phyloP scores from a whole-genome alignment of 2,888 invertebrate species.

The Ophion ellenae region DNA sequence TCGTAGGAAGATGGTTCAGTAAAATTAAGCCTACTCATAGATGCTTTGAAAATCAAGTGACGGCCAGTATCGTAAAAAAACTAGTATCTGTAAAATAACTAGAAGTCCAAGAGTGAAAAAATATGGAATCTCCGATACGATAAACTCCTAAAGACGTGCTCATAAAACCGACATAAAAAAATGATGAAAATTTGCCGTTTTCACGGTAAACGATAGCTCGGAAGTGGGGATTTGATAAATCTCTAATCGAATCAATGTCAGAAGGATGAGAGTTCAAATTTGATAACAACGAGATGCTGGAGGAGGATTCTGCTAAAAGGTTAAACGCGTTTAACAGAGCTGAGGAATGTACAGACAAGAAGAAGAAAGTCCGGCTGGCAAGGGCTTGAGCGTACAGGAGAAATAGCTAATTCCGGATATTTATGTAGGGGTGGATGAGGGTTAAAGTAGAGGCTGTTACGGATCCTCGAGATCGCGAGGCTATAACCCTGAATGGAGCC shows the following conservation, averaged over 20 bases:
- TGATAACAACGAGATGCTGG: neutral
- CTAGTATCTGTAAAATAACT: too few species aligned
- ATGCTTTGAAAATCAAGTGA: too few species aligned
- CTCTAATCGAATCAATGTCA: neutral
- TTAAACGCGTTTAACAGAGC: neutral
- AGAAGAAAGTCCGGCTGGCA: conserved; percentile 66
- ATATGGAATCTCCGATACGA: too few species aligned
- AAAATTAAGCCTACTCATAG: too few species aligned
- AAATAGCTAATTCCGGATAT: conserved; percentile 84
- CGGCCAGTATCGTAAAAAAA: too few species aligned
- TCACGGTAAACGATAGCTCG: neutral
- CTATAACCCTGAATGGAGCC: conserved; percentile 82
- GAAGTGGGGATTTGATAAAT: neutral
- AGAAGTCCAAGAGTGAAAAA: too few species aligned
- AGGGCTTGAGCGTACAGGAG: conserved; percentile 77
- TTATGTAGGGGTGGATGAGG: conserved; percentile 80
- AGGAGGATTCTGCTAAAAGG: conserved; percentile 16
- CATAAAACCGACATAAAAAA: too few species aligned
- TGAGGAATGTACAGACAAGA: conserved; percentile 62
- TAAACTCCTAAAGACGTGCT: too few species aligned
- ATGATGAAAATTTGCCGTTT: too few species aligned
- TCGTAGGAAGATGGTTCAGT: too few species aligned
- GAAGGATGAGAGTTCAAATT: conserved; percentile 6
- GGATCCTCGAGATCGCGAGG: conserved; percentile 81
- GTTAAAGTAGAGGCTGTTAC: conserved; percentile 82